These are phyloP conservation scores for Stomatorhinus ivindoensis DNA, from an alignment of 2,113 vertebrate species.

Conservation along the genomic window DNA sequence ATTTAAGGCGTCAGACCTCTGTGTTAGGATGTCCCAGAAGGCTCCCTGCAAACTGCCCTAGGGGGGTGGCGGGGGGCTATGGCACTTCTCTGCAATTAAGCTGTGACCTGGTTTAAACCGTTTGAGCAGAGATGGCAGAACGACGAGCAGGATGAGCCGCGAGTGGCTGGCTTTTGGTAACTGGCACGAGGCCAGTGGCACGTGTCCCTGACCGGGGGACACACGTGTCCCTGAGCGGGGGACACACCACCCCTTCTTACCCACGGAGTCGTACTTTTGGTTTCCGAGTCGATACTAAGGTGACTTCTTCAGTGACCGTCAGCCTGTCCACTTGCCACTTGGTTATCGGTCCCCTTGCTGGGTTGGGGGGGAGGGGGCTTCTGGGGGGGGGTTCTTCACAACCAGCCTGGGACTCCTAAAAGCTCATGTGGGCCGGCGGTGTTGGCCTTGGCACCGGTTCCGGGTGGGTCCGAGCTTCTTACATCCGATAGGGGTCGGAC, in stretches of 20 bases:
- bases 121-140: neutral
- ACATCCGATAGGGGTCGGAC: neutral
- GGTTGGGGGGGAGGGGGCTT: neutral
- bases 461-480: neutral
- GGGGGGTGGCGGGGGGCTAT: neutral
- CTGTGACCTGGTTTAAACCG: neutral
- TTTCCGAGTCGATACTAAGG: neutral
- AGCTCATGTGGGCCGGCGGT: neutral
- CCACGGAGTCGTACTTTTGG: neutral
- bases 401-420: neutral
- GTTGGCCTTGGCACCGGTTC: neutral
- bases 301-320: neutral
- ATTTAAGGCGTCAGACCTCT: neutral
- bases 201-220: neutral
- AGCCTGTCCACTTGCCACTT: neutral
- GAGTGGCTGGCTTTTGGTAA: neutral
- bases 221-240: no score
- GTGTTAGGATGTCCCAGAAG: neutral
- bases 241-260: neutral
- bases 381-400: neutral
- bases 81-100: neutral
- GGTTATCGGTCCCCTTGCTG: neutral
- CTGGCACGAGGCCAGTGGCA: neutral
- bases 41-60: neutral
- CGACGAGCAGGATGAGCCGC: neutral